These are phyloP conservation scores for Aporophyla nigra DNA, from an alignment of 2,888 invertebrate species.

Conservation along the genomic window DNA sequence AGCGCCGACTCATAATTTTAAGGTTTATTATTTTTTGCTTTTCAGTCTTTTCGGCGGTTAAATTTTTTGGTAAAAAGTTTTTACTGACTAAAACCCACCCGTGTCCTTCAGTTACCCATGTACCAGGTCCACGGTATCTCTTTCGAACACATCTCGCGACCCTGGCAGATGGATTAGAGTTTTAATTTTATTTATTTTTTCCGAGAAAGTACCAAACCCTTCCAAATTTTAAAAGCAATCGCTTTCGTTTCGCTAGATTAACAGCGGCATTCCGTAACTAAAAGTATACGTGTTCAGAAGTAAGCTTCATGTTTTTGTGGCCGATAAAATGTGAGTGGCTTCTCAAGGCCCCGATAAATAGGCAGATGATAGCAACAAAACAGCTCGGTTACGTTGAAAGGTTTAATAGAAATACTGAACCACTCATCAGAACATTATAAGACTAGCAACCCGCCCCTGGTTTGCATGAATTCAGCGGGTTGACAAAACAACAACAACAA, in stretches of 20 bases:
- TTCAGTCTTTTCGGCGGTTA: no score
- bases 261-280: constrained; percentile 6
- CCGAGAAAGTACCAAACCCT: not conserved
- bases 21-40: no score
- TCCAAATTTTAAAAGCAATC: not conserved
- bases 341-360: constrained; percentile 17
- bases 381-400: not conserved
- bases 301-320: constrained; percentile 21
- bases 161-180: constrained; percentile 3
- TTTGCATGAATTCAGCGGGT: not conserved
- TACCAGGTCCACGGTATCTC: no score
- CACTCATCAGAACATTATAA: constrained; percentile 4
- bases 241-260: not conserved
- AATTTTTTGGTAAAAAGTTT: no score
- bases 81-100: no score
- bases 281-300: constrained; percentile 31
- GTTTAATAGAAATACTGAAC: not conserved
- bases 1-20: no score
- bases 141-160: no score
- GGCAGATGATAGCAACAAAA: constrained; percentile 20
- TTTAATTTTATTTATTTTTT: not conserved
- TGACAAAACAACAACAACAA: not conserved
- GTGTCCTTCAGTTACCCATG: no score
- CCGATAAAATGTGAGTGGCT: constrained; percentile 25
- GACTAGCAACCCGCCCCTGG: not conserved